Base-by-base conservation (phyloP, 2,797 vertebrate species). In the Sebastes kiyomatsui region DNA sequence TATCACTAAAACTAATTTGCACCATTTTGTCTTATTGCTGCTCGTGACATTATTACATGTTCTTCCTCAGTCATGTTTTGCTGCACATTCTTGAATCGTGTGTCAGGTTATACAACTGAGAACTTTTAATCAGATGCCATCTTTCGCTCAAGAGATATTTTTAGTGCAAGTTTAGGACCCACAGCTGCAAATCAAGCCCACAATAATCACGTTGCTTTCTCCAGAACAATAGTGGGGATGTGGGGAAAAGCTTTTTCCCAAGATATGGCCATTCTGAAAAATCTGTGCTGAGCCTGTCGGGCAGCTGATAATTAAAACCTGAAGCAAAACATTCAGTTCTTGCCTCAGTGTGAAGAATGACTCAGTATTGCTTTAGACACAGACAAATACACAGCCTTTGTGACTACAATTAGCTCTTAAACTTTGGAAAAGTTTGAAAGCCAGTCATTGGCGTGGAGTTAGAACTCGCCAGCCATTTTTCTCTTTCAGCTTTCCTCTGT, bases 221-320 rank as follows among this genome's bases (percentile, higher is more conserved):
- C 33, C 10, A 59, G 64, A 73, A 64, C 46, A 88, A 56, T 28
- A 25, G 60, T 32, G 49, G 22, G 27, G 65, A 46, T 7, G 56
- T 13, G 38, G 30, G 14, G 54, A 65, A 67, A 58, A 33, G 23
- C 35, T 52, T 72, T 71, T 66, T 35, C 30, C 23, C 5, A 55
- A 62, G 11, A 59, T 49, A 61, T 2, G 59, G 23, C 14, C 30
- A 64, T 72, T 67, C 56, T 61, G 38, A 82, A 72, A 70, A 73
- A 25, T 64, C 42, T 77, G 58, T 67, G 58, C 72, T 38, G 33
- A 77, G 73, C 27, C 64, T 77, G 79, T 82, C 33, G 77, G 67
- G 56, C 80, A 75, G 75, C 70, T 82, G 76, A 69, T 87, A 69
- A 86, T 85, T 82, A 90, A 87, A 83, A 52, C 71, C 42, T 58